These are phyloP conservation scores for Hormaphis cornu DNA, from an alignment of 1,140 invertebrate species.

Conservation along the genomic window DNA sequence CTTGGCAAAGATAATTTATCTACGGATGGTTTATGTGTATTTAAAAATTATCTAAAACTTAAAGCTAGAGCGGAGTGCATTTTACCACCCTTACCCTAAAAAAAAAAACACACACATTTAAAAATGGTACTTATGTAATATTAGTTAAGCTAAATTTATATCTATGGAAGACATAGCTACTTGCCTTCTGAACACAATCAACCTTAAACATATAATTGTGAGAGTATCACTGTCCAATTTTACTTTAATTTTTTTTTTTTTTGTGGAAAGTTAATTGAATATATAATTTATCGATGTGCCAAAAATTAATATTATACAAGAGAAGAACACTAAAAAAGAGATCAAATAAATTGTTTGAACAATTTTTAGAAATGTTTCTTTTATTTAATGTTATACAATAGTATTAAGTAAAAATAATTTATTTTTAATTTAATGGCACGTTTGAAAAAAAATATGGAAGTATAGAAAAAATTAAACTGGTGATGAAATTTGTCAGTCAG, in stretches of 20 bases:
- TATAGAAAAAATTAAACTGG: slow-evolving; percentile 25
- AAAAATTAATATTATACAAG: slow-evolving; percentile 18
- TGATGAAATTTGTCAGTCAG: slow-evolving; percentile 25
- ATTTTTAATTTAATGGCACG: slow-evolving; percentile 27
- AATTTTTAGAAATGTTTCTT: slow-evolving; percentile 6
- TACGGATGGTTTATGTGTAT: slow-evolving; percentile 17
- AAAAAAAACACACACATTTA: neutral
- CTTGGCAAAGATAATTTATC: slow-evolving; percentile 31
- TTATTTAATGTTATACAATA: neutral
- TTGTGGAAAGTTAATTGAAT: slow-evolving; percentile 6
- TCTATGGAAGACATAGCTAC: slow-evolving; percentile 31
- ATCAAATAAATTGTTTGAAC: slow-evolving; percentile 15
- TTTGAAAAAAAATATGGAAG: slow-evolving; percentile 29
- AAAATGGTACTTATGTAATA: slow-evolving; percentile 4
- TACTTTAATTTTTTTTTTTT: neutral
- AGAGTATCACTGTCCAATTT: slow-evolving; percentile 26
- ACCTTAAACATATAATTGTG: slow-evolving; percentile 26
- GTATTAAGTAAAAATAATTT: slow-evolving; percentile 29
- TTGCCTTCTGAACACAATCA: slow-evolving; percentile 33
- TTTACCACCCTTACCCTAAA: neutral
- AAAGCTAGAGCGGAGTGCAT: slow-evolving; percentile 25
- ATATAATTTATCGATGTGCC: slow-evolving; percentile 21
- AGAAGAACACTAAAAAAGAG: slow-evolving; percentile 24
- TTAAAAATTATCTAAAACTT: slow-evolving; percentile 31
- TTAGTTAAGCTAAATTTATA: slow-evolving; percentile 19